These are phyloP conservation scores for Phania funesta DNA, from an alignment of 2,888 invertebrate genomes.

Conservation along the genomic window DNA sequence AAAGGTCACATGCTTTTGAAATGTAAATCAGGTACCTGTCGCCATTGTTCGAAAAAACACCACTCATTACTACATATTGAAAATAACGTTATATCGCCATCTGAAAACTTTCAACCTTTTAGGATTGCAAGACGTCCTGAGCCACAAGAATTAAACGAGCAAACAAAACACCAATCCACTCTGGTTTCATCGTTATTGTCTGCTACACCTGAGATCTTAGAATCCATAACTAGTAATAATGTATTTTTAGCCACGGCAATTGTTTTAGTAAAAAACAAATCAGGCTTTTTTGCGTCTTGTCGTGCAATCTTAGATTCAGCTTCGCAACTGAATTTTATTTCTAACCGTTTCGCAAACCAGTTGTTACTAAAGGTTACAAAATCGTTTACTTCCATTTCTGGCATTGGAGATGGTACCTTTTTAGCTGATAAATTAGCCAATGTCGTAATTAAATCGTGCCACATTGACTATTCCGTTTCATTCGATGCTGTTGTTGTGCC, in stretches of 20 bases:
- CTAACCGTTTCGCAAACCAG: conserved; percentile 30
- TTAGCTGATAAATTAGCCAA: no score
- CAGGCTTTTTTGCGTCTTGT: conserved; percentile 32
- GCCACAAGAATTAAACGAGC: no score
- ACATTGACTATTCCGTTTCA: conserved; percentile 6
- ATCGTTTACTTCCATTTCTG: conserved; percentile 34
- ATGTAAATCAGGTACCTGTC: conserved; percentile 58
- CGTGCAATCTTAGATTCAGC: conserved; percentile 41
- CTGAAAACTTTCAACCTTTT: no score
- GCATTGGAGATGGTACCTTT: conserved; percentile 43
- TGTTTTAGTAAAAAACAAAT: conserved; percentile 22
- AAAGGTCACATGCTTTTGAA: conserved; percentile 54
- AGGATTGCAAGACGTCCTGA: no score
- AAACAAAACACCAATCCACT: no score
- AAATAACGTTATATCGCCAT: no score
- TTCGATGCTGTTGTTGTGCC: conserved; percentile 61
- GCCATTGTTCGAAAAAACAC: conserved; percentile 59
- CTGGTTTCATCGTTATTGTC: conserved; percentile 16
- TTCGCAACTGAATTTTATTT: conserved; percentile 42
- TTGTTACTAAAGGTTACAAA: no score
- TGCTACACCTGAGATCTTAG: background rate
- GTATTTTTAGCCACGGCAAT: conserved; percentile 53
- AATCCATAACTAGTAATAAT: conserved; percentile 18
- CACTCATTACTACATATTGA: conserved; percentile 60
- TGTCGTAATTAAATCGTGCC: no score